Base-by-base conservation (phyloP, 2,797 vertebrate genomes). In the Chrysolophus pictus region DNA sequence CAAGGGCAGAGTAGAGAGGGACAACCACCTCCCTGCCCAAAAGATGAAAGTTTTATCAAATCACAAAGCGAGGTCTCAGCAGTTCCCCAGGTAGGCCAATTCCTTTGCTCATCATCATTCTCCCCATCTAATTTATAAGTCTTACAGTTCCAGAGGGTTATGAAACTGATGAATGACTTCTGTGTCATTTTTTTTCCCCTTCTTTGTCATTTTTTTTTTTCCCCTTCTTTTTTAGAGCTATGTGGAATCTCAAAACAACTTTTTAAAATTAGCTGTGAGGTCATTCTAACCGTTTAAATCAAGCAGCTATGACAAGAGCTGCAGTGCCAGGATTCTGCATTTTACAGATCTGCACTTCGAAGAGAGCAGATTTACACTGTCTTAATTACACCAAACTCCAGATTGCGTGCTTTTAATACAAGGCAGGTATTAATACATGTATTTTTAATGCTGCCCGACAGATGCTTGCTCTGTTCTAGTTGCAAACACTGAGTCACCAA, bases 401-500 rank as follows among this genome's bases (percentile, higher is more conserved):
- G 53, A 92, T 74, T 84, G 86, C 23, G 68, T 72, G 69, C 85
- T 44, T 90, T 88, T 78, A 91, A 92, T 78, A 76, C 16, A 60
- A 75, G 87, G 77, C 42, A 72, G 67, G 55, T 84, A 94, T 51
- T n/a, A 76, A 78, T 84, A 75, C 4, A 7, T 14, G 23, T 70
- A 22, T 62, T 56, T 86, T 84, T 72, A 41, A 84, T 69, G 92
- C 63, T 26, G 42, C 21, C 39, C 62, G 95, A 87, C 71, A 96
- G 94, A 94, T 85, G 78, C 88, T 93, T 91, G 91, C 88, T 72
- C 85, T 90, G 78, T 87, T 96, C 92, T 28, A 93, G 75, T 87
- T 80, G 90, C 79, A 95, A 94, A 77, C 2, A 58, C 87, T 90
- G 95, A 97, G 82, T 93, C 91, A 95, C 84, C 49, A 47, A 64